Base-by-base conservation (phyloP, 2,888 invertebrate genomes). In the Agrochola lota region DNA sequence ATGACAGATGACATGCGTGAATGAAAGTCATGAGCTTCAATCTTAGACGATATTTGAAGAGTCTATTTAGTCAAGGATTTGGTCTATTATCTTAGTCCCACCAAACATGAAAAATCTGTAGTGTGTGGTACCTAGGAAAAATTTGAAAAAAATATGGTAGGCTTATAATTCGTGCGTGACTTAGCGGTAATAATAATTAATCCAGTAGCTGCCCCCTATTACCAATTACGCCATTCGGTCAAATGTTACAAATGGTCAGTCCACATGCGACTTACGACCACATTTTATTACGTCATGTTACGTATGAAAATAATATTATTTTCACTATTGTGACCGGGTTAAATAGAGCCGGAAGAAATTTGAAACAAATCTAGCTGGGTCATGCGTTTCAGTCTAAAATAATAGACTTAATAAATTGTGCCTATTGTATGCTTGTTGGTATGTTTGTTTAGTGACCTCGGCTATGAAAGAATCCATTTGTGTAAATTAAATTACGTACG, bases 201-300 rank as follows among this genome's bases (percentile, higher is more conserved):
- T 90, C 88, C 88, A 84, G 78, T 75, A 59, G 89, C 85, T 85
- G 67, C 87, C 89, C 85, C 91, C 89, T 91, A 88, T 88, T 87
- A 88, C 86, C 92, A 92, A 92, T 91, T 92, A 91, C 88, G 84
- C 90, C 72, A 91, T 91, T 92, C 89, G 90, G 89, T 80, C 85
- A 88, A 91, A 91, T 81, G 89, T 91, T 89, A 93, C 91, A 92
- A 93, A 93, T 92, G 89, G 91, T 87, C 77, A 78, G 64, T 82
- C 81, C 85, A 84, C 93, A 93, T 93, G 93, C 92, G 78, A 92
- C 85, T 79, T 84, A 77, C 78, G 60, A 83, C 80, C 80, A 84
- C 74, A 78, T 83, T 84, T 82, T 74, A 79, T 81, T 72, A 80
- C 76, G 43, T 85, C 81, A 85, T 76, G 75, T 80, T 80, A 78